Percentiles rank a stretch among this genome's conserved stretches.
Conservation (phyloP, 2,797 vertebrate species). For the Cyclopterus lumpus region DNA sequence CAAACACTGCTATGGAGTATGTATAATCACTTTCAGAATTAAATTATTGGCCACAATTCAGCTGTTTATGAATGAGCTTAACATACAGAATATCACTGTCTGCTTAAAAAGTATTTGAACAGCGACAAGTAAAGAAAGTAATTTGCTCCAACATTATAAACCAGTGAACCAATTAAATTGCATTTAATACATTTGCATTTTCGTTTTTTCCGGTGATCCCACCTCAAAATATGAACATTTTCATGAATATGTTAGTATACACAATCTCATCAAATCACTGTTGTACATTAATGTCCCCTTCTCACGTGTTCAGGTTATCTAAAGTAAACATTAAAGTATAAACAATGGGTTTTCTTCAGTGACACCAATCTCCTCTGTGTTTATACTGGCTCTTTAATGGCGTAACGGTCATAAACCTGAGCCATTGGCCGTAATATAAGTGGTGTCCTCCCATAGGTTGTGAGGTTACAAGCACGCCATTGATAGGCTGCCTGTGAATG, state of each 20-base stretch:
- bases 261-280: slow-evolving; percentile 24
- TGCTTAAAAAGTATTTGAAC: neutral
- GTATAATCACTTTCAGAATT: slow-evolving; percentile 24
- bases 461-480: slow-evolving; percentile 60
- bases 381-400: slow-evolving; percentile 63
- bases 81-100: slow-evolving; percentile 13
- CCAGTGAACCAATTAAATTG: neutral
- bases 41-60: slow-evolving; percentile 30
- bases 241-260: neutral
- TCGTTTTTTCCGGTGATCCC: neutral
- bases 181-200: neutral
- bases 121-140: neutral
- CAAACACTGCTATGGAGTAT: slow-evolving; percentile 13
- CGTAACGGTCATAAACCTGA: slow-evolving; percentile 69
- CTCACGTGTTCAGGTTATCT: slow-evolving; percentile 32
- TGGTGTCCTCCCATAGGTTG: slow-evolving; percentile 66
- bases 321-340: slow-evolving; percentile 45
- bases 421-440: slow-evolving; percentile 73
- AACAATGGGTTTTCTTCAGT: slow-evolving; percentile 38
- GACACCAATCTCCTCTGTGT: slow-evolving; percentile 45
- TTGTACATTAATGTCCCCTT: slow-evolving; percentile 13
- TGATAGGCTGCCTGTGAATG: slow-evolving; percentile 71
- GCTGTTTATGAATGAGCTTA: slow-evolving; percentile 27
- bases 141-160: slow-evolving; percentile 1
- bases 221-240: neutral